A percentile compares a stretch with the other conserved stretches of the same genome.
Evolutionary conservation across 2,888 invertebrate species (phyloP).

Genomic region (Chymomyza amoena): DNA sequence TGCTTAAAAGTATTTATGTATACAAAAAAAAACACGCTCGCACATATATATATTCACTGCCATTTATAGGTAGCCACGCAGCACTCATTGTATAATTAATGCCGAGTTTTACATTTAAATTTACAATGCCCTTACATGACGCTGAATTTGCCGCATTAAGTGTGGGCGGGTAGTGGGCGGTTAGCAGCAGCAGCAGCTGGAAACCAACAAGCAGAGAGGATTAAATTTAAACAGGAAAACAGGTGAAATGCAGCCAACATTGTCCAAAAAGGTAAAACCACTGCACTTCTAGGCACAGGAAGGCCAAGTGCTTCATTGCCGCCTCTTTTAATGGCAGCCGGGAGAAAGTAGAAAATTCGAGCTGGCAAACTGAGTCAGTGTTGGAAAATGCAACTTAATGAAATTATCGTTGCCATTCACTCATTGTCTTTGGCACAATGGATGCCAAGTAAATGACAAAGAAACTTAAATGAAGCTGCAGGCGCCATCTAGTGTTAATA

Average conservation of each 20-base stretch:
- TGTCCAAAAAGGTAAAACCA: not conserved
- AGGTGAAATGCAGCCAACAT: not conserved
- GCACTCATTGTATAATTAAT: constrained; percentile 64
- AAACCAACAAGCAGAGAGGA: not conserved
- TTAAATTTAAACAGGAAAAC: not conserved
- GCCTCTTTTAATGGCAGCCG: not conserved
- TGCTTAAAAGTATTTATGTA: not conserved
- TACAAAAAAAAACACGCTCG: not conserved
- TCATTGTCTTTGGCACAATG: not conserved
- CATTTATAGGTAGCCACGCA: not conserved
- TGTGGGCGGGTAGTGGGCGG: not conserved
- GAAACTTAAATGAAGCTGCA: not conserved
- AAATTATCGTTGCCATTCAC: constrained; percentile 63
- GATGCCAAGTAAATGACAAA: not conserved
- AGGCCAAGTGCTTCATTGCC: not conserved
- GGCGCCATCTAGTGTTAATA: not conserved
- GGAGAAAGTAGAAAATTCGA: not conserved
- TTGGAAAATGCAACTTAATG: constrained; percentile 47
- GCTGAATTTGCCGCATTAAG: not conserved
- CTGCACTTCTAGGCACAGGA: not conserved
- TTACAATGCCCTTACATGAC: constrained; percentile 43
- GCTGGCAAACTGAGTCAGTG: not conserved
- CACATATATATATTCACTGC: constrained; percentile 1
- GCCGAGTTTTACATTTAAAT: constrained; percentile 62
- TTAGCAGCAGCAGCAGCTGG: not conserved